Evolutionary conservation across 2,888 invertebrate species (phyloP).

Genomic region (Sarcophaga carnaria): DNA sequence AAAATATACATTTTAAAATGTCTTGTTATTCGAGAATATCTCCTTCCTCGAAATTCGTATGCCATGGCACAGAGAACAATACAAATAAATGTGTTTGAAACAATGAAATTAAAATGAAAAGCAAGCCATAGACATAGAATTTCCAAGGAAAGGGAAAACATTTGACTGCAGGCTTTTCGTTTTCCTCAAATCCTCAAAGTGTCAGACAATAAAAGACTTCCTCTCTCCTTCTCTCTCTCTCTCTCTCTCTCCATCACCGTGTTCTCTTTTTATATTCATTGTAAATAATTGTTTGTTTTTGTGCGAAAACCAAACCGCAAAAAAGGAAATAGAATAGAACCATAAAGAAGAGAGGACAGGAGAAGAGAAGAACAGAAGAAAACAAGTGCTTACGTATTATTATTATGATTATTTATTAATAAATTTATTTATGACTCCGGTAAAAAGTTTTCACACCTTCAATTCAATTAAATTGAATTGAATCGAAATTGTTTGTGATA

Average conservation of each 20-base stretch:
- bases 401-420: slow-evolving; percentile 50
- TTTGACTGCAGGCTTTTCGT: slow-evolving; percentile 30
- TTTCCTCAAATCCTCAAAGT: slow-evolving; percentile 31
- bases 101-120: neutral
- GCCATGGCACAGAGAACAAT: slow-evolving; percentile 13
- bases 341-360: too few species aligned
- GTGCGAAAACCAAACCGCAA: neutral
- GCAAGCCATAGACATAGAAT: neutral
- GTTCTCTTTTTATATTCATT: neutral
- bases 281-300: slow-evolving; percentile 4
- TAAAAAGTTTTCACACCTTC: slow-evolving; percentile 63
- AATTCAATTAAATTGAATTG: slow-evolving; percentile 51
- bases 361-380: neutral
- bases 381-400: neutral
- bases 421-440: slow-evolving; percentile 57
- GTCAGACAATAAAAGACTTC: slow-evolving; percentile 54
- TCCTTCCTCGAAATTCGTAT: neutral
- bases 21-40: neutral
- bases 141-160: neutral
- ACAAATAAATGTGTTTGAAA: slow-evolving; percentile 2
- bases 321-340: too few species aligned
- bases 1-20: slow-evolving; percentile 47
- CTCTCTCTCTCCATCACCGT: neutral
- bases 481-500: slow-evolving; percentile 36
- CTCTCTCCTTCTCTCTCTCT: neutral